Evolutionary conservation across 2,888 invertebrate species (phyloP), one percentile per base, ranked within the genome.

Genomic region (Epicampocera succincta): DNA sequence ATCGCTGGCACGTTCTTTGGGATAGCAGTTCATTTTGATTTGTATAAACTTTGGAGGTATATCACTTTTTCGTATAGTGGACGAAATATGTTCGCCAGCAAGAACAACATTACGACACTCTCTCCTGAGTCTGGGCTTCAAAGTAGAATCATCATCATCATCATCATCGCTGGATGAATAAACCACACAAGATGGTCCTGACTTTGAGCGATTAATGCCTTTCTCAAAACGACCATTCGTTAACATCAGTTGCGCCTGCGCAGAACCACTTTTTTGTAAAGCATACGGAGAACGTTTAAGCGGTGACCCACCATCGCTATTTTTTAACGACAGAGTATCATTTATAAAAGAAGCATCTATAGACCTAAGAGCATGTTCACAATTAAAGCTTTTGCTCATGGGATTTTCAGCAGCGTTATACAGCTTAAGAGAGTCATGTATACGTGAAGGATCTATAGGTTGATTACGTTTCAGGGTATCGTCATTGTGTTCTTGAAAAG

Each of bases 381-480:
- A 91, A 84, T 90, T 91, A 72, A 90, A 90, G 85, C 91, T 91
- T 85, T 91, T 91, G 85, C 91, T 92, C 90, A 91, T 91, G 40
- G 90, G 89, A 71, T 91, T 91, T 60, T 90, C 90, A 54, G 91
- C 91, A 52, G 73, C 73, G 48, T 52, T 74, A 21, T 92, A 92
- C 3, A 92, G 85, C 79, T 92, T 92, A 1, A 92, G 85, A 1
- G 92, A 92, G 80, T 92, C 92, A 74, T 92, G 90, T 79, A 92
- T 92, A 46, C 92, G 88, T 17, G 91, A 91, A 3, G 92, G 92
- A 88, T 92, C 92, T 29, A 92, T 91, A n/a, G 92, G 92, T 83
- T 91, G 91, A 84, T 91, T 91, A 2, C 88, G 88, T 85, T 92
- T 92, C 1, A 92, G 83, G 1, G 91, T 90, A 74, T 87, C 90